Evolutionary conservation across 2,797 vertebrate genomes (phyloP).

Genomic region (Mionectes olivaceus): DNA sequence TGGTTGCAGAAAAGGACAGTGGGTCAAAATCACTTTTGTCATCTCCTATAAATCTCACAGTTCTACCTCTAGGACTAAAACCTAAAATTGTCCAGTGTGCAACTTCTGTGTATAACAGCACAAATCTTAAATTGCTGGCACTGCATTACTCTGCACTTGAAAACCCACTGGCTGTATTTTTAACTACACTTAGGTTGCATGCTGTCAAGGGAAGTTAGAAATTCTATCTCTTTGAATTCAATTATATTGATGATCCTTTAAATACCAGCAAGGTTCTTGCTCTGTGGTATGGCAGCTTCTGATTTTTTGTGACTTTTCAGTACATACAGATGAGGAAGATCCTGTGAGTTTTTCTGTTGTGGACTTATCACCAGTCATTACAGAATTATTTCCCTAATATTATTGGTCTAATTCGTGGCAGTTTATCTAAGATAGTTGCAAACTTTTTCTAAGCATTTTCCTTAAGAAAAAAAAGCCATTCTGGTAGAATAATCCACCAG

Average conservation of each 20-base stretch:
- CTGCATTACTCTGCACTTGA: conserved; percentile 28
- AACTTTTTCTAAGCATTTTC: background rate
- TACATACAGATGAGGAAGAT: fast-evolving
- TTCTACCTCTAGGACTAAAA: background rate
- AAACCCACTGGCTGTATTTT: conserved; percentile 57
- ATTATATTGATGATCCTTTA: conserved; percentile 1
- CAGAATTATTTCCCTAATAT: background rate
- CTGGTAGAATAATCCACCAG: background rate
- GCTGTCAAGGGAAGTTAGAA: conserved; percentile 43
- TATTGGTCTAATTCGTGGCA: background rate
- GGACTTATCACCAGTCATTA: background rate
- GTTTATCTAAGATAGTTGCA: background rate
- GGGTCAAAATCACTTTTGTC: conserved; percentile 42
- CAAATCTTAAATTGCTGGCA: conserved; percentile 23
- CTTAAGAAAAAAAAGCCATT: background rate
- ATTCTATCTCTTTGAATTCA: conserved; percentile 26
- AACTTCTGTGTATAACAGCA: background rate
- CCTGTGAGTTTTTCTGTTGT: fast-evolving
- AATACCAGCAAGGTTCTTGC: background rate
- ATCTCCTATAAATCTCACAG: conserved; percentile 32
- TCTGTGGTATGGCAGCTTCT: background rate
- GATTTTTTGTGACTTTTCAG: background rate
- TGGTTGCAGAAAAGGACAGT: background rate
- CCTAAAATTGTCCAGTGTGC: conserved; percentile 27
- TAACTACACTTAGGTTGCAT: conserved; percentile 50